phyloP scores from a whole-genome alignment of 1,140 invertebrate genomes.

The Eulimnadia texana region DNA sequence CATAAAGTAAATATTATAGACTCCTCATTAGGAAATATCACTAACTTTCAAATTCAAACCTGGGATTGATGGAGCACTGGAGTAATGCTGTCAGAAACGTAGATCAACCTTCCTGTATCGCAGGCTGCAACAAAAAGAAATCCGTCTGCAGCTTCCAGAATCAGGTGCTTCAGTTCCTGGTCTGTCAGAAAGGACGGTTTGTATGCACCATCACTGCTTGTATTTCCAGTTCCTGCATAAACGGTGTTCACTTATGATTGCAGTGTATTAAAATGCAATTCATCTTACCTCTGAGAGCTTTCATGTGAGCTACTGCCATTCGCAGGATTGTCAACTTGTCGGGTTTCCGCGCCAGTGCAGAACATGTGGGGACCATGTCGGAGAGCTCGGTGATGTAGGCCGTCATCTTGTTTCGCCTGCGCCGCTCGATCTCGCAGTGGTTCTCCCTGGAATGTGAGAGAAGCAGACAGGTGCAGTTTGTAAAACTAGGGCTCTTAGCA shows the following conservation, averaged over 20 bases:
- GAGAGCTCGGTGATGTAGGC: slow-evolving; percentile 98
- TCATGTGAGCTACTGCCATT: slow-evolving; percentile 99
- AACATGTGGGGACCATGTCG: slow-evolving; percentile 99
- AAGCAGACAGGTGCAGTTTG: slow-evolving; percentile 1
- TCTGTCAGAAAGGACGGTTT: slow-evolving; percentile 98
- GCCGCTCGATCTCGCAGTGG: slow-evolving; percentile 97
- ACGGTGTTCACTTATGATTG: background rate
- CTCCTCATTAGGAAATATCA: background rate
- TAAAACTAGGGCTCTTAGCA: background rate
- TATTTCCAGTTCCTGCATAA: slow-evolving; percentile 75
- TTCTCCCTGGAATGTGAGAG: slow-evolving; percentile 62
- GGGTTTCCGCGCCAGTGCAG: slow-evolving; percentile 84
- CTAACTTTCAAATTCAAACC: slow-evolving; percentile 29
- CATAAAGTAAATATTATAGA: slow-evolving; percentile 19
- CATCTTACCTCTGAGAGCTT: slow-evolving; percentile 69
- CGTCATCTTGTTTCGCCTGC: slow-evolving; percentile 98
- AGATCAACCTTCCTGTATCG: slow-evolving; percentile 91
- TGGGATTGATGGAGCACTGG: slow-evolving; percentile 93
- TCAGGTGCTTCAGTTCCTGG: slow-evolving; percentile 96
- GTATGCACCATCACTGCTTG: slow-evolving; percentile 81
- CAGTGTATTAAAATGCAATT: background rate
- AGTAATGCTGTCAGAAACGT: slow-evolving; percentile 95
- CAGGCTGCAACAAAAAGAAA: slow-evolving; percentile 98
- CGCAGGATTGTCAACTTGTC: slow-evolving; percentile 98
- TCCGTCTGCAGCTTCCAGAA: slow-evolving; percentile 96